These are phyloP conservation scores for Stenichneumon culpator DNA, from an alignment of 2,888 invertebrate genomes.

Conservation along the genomic window DNA sequence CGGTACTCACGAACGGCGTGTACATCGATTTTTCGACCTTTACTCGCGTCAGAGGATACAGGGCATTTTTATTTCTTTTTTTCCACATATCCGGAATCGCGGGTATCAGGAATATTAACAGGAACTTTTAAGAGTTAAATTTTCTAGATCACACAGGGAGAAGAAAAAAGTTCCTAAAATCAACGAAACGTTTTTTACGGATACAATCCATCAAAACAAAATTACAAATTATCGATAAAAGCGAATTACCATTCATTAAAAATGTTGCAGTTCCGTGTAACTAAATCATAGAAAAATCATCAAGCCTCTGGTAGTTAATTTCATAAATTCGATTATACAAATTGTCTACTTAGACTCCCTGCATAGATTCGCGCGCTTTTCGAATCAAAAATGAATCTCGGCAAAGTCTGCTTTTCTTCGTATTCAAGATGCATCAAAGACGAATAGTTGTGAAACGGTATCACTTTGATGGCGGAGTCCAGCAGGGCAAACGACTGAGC, in stretches of 20 bases:
- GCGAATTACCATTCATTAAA: background rate
- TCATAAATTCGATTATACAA: background rate
- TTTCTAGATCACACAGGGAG: background rate
- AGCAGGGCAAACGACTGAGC: slow-evolving; percentile 22
- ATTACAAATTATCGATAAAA: background rate
- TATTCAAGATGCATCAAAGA: slow-evolving; percentile 1
- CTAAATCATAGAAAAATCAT: background rate
- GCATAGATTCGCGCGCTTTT: background rate
- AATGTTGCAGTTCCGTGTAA: background rate
- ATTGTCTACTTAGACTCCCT: background rate
- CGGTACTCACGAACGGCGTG: slow-evolving; percentile 60
- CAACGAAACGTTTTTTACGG: background rate
- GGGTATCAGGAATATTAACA: background rate
- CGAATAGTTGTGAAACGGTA: background rate
- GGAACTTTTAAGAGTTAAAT: background rate
- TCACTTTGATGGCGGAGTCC: slow-evolving; percentile 42
- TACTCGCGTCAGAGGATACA: slow-evolving; percentile 51
- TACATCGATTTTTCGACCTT: slow-evolving; percentile 59
- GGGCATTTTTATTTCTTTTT: slow-evolving; percentile 48
- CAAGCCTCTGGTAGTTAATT: no score
- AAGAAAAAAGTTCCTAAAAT: background rate
- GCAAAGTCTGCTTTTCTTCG: background rate
- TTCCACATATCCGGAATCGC: background rate
- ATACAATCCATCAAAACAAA: background rate
- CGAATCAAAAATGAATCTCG: background rate